phyloP scores from a whole-genome alignment of 2,113 vertebrate species.

The Pampusana beccarii region DNA sequence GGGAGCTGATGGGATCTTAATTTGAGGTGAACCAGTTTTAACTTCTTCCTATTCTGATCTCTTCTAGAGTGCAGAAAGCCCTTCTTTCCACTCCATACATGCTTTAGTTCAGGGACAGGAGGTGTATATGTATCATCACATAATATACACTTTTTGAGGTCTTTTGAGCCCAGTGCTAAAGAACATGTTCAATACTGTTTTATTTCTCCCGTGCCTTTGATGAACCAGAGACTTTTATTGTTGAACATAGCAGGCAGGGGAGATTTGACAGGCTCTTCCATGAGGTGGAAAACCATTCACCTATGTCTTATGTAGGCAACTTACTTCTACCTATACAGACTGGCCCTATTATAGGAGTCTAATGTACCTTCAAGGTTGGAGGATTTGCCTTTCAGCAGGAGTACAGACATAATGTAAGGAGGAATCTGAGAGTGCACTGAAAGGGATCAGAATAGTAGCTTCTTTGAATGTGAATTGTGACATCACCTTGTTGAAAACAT shows the following conservation, averaged over 20 bases:
- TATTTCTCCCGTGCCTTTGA: neutral
- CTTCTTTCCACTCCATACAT: neutral
- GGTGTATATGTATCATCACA: neutral
- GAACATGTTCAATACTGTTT: neutral
- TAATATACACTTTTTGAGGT: neutral
- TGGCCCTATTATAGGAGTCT: neutral
- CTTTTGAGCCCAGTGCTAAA: neutral
- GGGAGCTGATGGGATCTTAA: neutral
- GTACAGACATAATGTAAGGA: neutral
- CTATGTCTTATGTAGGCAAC: neutral
- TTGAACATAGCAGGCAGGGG: neutral
- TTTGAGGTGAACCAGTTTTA: neutral
- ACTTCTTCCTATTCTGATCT: neutral
- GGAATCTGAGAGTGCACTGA: neutral
- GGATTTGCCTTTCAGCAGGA: neutral
- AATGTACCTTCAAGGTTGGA: accelerated
- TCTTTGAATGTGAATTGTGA: neutral
- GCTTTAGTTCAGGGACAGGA: neutral
- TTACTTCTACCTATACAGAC: neutral
- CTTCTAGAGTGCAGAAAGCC: neutral
- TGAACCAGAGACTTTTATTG: neutral
- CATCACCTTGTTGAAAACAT: neutral
- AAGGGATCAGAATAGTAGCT: accelerated
- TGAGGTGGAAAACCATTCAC: neutral
- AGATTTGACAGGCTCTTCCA: neutral